These are phyloP conservation scores for Leistus spinibarbis DNA, from an alignment of 2,888 invertebrate species.

Conservation along the genomic window DNA sequence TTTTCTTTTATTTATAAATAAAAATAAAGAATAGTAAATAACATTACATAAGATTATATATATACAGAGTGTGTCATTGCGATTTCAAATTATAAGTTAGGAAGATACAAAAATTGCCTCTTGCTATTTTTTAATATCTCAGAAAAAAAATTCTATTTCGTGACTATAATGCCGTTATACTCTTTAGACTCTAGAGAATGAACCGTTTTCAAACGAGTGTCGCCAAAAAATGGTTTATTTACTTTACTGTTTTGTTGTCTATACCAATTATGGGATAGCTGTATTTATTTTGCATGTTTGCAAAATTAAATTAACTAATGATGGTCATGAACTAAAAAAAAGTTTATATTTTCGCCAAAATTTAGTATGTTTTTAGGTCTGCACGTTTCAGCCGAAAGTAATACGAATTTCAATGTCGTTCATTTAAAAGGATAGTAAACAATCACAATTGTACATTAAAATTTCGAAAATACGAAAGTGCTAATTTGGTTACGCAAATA, in stretches of 20 bases:
- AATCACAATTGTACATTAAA: not conserved
- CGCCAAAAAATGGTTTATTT: too few species aligned
- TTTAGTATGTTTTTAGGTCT: not conserved
- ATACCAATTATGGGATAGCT: too few species aligned
- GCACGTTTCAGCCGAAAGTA: not conserved
- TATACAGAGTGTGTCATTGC: too few species aligned
- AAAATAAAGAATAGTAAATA: not conserved
- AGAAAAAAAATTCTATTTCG: too few species aligned
- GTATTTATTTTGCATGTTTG: too few species aligned
- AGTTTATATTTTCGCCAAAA: not conserved
- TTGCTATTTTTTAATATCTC: too few species aligned
- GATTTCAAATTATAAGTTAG: too few species aligned
- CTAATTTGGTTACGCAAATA: not conserved
- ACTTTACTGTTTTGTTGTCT: too few species aligned
- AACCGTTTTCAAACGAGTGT: too few species aligned
- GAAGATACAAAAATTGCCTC: too few species aligned
- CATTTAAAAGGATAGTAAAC: not conserved
- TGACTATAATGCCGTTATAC: too few species aligned
- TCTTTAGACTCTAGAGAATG: too few species aligned
- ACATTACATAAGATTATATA: not conserved
- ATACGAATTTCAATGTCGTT: not conserved
- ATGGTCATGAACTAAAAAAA: not conserved
- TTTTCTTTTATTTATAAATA: not conserved
- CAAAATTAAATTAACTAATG: not conserved
- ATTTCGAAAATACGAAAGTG: not conserved